Evolutionary conservation across 2,888 invertebrate species (phyloP), one percentile per base, ranked within the genome.

Genomic region (Ligdia adustata): DNA sequence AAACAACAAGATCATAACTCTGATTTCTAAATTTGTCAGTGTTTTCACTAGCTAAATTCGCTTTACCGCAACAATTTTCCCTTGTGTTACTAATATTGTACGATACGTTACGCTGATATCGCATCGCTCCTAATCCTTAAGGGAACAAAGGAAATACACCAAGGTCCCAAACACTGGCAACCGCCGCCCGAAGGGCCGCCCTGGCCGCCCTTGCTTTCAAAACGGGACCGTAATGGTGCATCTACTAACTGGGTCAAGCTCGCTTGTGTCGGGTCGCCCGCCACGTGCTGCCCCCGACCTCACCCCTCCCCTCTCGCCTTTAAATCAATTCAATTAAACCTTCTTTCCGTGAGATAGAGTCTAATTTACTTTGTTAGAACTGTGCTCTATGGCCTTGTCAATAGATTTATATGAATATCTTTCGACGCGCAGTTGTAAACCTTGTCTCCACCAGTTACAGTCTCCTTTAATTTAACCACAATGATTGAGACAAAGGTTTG

Each of bases 221-320:
- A 82, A 79, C 72, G 75, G 78, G 78, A 76, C 79, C 80, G 73
- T 83, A 86, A 84, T 84, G 87, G 79, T 88, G 87, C 87, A 85
- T 83, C 84, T 75, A 75, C 69, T 71, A 88, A 82, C 81, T 88
- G 65, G 88, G 88, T 88, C 88, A 88, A 88, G 83, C 86, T 86
- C 86, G 82, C 74, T 78, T 72, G 78, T 69, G 76, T 72, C 64
- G 78, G 79, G 75, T 74, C 79, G 82, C 66, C 69, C 54, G 63
- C 75, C 80, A 84, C 85, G 86, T 84, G 85, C 70, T 77, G 60
- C 72, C 57, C 72, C 73, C 72, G 72, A 33, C 69, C 58, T 52
- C 48, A 31, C 45, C 45, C 44, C 53, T 48, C 54, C 58, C 57
- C 48, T 39, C 52, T 43, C 37, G 29, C 33, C 34, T 9, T 45